Evolutionary conservation across 2,797 vertebrate species (phyloP).

Genomic region (Notolabrus celidotus): DNA sequence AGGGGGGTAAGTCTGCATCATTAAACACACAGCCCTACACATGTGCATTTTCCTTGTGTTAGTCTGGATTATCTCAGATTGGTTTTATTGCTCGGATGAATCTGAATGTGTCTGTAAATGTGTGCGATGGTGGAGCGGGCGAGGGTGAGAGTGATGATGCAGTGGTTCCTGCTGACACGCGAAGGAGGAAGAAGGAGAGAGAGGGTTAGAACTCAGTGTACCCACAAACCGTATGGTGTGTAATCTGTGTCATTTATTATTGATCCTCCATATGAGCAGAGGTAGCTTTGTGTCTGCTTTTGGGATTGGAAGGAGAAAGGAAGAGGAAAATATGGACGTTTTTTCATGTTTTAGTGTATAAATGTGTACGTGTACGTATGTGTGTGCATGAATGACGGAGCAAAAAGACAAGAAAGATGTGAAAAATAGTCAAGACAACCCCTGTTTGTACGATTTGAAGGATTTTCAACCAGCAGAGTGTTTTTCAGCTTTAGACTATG

Average conservation of each 20-base stretch:
- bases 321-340: not conserved
- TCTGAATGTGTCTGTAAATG: not conserved
- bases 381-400: too few relatives aligned
- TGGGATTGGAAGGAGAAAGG: not conserved
- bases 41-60: not conserved
- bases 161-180: constrained; percentile 37
- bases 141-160: constrained; percentile 54
- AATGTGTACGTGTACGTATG: constrained; percentile 1
- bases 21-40: constrained; percentile 5
- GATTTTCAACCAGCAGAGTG: too few relatives aligned
- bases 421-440: not conserved
- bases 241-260: constrained; percentile 65
- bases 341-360: not conserved
- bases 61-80: not conserved
- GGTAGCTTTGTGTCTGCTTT: constrained; percentile 47
- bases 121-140: constrained; percentile 16
- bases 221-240: constrained; percentile 22
- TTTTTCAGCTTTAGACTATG: too few relatives aligned
- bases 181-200: constrained; percentile 1
- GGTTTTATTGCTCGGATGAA: not conserved
- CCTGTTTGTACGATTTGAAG: too few relatives aligned
- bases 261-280: constrained; percentile 49
- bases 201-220: constrained; percentile 45
- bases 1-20: constrained; percentile 67
- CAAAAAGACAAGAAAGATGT: too few relatives aligned